These are phyloP conservation scores for Stenodema calcarata DNA, from an alignment of 2,888 invertebrate genomes.

Conservation along the genomic window DNA sequence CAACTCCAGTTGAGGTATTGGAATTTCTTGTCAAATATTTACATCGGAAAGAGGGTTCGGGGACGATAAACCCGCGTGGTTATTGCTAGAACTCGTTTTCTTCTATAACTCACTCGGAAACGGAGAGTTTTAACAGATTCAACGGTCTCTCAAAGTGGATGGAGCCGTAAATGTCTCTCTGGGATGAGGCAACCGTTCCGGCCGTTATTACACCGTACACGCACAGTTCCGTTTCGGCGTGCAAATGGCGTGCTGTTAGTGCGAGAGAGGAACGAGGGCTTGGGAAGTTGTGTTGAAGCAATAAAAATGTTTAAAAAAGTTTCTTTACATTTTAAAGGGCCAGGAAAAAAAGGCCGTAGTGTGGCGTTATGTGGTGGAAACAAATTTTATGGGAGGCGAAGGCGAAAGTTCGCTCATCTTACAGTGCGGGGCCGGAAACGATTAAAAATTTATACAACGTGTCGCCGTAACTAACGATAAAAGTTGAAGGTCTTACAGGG, in stretches of 20 bases:
- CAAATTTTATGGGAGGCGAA: not conserved
- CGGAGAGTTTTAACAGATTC: no score
- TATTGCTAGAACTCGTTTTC: no score
- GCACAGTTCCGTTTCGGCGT: not conserved
- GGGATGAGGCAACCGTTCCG: not conserved
- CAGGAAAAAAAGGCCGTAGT: not conserved
- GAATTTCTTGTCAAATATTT: no score
- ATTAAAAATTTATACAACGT: no score
- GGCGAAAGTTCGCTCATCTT: not conserved
- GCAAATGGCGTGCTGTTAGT: not conserved
- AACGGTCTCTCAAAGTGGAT: not conserved
- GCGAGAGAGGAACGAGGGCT: not conserved
- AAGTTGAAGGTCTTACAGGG: no score
- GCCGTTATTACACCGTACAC: not conserved
- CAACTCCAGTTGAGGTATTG: no score
- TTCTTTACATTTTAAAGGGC: not conserved
- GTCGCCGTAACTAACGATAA: no score
- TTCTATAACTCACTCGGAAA: no score
- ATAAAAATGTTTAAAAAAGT: not conserved
- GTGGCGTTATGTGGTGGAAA: not conserved
- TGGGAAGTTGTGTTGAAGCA: not conserved
- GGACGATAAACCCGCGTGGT: no score
- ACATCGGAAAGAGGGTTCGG: no score
- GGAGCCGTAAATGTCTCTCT: not conserved
- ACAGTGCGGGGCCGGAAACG: no score